Conservation (phyloP, 2,888 invertebrate genomes). For the Drosophila flavopinicola region DNA sequence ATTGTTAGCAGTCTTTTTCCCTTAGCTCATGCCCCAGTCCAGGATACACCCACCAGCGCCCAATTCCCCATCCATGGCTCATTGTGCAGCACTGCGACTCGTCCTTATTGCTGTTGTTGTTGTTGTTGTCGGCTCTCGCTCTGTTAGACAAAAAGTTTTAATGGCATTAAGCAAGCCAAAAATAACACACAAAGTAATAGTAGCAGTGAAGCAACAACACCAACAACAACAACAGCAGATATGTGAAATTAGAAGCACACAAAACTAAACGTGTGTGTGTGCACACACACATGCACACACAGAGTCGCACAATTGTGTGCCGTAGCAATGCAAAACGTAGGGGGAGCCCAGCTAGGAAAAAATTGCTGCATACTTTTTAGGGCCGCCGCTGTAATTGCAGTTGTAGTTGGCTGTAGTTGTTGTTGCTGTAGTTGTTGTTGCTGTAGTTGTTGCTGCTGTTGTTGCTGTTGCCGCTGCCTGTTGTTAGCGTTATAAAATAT, state of each 20-base stretch:
- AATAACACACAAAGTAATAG: conserved; percentile 55
- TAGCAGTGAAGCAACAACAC: conserved; percentile 7
- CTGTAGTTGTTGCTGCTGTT: conserved; percentile 5
- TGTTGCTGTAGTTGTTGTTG: conserved; percentile 4
- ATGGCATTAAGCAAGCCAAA: conserved; percentile 66
- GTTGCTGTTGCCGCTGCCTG: conserved; percentile 3
- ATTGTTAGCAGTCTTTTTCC: conserved; percentile 48
- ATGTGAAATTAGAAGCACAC: conserved; percentile 49
- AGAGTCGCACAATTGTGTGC: conserved; percentile 20
- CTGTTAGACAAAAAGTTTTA: conserved; percentile 77
- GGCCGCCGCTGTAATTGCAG: conserved; percentile 44
- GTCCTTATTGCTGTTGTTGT: conserved; percentile 28
- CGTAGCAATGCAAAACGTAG: conserved; percentile 27
- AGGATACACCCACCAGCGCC: not conserved
- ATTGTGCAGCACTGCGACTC: conserved; percentile 27
- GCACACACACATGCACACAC: conserved; percentile 15
- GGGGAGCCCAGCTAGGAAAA: conserved; percentile 25
- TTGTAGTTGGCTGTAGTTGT: not conserved
- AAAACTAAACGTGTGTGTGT: conserved; percentile 11
- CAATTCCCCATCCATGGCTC: not conserved
- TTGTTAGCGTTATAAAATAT: conserved; percentile 51
- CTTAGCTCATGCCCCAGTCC: conserved; percentile 37
- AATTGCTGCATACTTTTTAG: conserved; percentile 55
- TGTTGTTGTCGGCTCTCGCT: conserved; percentile 48
- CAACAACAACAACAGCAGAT: conserved; percentile 16